These are phyloP conservation scores for Homarus gammarus DNA, from an alignment of 2,888 invertebrate species.

Conservation along the genomic window DNA sequence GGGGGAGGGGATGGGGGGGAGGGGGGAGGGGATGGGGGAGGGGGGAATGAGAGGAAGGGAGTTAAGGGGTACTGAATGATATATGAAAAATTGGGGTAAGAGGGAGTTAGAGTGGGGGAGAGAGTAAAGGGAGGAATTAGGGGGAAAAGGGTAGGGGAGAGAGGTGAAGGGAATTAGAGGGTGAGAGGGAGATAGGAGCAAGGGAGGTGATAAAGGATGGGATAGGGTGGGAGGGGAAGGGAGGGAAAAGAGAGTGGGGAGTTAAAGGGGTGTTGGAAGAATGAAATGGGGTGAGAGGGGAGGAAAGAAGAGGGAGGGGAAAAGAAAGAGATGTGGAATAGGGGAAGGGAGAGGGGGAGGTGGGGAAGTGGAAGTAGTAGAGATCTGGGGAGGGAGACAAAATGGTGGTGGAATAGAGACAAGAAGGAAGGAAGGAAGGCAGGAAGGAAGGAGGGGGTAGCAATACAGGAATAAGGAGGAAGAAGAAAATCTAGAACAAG, in stretches of 20 bases:
- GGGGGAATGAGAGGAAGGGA: background rate
- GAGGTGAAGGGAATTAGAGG: background rate
- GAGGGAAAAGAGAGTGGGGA: background rate
- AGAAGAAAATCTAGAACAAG: too few species aligned
- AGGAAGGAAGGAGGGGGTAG: conserved; percentile 32
- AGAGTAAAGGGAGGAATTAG: background rate
- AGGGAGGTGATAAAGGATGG: background rate
- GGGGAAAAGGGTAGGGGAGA: background rate
- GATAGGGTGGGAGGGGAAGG: background rate
- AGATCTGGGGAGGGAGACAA: conserved; percentile 35
- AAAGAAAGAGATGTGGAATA: background rate
- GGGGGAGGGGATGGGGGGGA: conserved; percentile 4
- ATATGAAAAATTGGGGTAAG: background rate
- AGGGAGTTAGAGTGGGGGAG: background rate
- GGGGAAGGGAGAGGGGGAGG: background rate
- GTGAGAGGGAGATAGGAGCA: background rate
- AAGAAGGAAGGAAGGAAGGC: conserved; percentile 21
- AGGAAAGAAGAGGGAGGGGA: background rate
- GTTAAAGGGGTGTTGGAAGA: too few species aligned
- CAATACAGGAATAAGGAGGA: too few species aligned
- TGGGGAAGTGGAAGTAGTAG: background rate
- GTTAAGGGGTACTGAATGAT: background rate
- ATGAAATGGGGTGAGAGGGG: too few species aligned
- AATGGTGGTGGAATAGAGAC: conserved; percentile 39
- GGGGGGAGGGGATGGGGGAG: conserved; percentile 74